A percentile compares a stretch with the other conserved stretches of the same genome.
These are phyloP conservation scores for Bombus superbus DNA, from an alignment of 1,140 invertebrate genomes.

Conservation along the genomic window DNA sequence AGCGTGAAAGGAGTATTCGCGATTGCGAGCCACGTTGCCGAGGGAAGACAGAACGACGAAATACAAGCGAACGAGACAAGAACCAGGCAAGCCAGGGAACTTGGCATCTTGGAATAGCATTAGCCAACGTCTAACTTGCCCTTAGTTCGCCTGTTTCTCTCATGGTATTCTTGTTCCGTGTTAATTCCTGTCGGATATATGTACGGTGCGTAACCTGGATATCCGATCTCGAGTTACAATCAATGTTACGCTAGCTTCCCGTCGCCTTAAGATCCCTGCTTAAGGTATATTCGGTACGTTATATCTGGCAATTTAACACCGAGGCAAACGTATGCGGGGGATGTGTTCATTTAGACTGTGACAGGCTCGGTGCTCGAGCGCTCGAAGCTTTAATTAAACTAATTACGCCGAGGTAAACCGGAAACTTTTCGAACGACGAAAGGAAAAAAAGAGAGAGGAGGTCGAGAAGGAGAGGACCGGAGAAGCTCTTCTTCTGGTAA, in stretches of 20 bases:
- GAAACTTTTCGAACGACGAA: background rate
- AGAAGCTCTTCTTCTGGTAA: background rate
- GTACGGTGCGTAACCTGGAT: background rate
- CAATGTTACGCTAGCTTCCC: background rate
- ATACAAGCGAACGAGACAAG: background rate
- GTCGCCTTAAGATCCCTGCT: background rate
- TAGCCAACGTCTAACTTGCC: slow-evolving; percentile 38
- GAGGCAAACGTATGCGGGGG: background rate
- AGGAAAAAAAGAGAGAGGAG: no score
- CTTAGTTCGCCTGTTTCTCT: background rate
- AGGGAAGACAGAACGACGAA: background rate
- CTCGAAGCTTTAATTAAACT: slow-evolving; percentile 37
- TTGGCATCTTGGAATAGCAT: slow-evolving; percentile 25
- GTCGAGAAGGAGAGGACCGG: background rate
- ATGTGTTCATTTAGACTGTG: slow-evolving; percentile 27
- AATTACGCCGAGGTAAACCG: background rate
- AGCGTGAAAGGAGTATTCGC: no score
- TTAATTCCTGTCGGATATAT: slow-evolving; percentile 27
- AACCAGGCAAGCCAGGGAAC: background rate
- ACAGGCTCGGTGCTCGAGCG: background rate
- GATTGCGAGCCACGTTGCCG: background rate
- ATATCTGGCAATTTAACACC: slow-evolving; percentile 7
- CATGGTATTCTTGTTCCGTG: slow-evolving; percentile 6
- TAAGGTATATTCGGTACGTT: background rate
- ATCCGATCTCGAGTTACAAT: slow-evolving; percentile 27